Base-by-base conservation (phyloP, 2,113 vertebrate species). In the Vimba vimba region DNA sequence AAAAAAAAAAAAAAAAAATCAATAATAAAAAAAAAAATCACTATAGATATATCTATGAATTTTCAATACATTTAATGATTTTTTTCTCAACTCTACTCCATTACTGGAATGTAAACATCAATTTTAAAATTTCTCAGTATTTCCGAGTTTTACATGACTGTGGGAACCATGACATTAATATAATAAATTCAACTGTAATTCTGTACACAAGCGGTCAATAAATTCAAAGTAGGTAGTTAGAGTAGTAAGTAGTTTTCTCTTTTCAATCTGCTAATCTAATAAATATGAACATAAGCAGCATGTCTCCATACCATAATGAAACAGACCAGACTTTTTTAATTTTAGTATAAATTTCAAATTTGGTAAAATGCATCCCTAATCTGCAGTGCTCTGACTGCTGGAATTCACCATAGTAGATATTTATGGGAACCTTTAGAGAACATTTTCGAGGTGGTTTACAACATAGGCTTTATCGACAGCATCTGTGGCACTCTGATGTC, bases 401-500 rank as follows among this genome's bases (percentile, higher is more conserved):
- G 50, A 33, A 55, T 78, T 36, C 19, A 78, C 15, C 50, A 57
- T 50, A 55, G 52, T 1, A 13, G 6, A 45, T 25, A 47, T 74
- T 45, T 74, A 74, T 47, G 6, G 27, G 27, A 43, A 30, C 21
- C 21, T 43, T 79, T 43, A 60, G 9, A 79, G 6, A 23, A 39
- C 39, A 30, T 1, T 59, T 2, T 33, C 3, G 6, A 4, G 77
- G 77, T 2, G 4, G 39, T 60, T 59, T 60, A 11, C 6, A 45
- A 47, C 0, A 6, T 47, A 17, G 23, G 43, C 1, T 73, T 43
- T 43, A 73, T 43, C 21, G 21, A 73, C 69, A 43, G 36, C 21
- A 73, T 73, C 69, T 43, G 21, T 73, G 69, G 69, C 69, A 73
- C 43, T 73, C 69, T 73, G 21, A 45, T 10, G 21, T 73, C 69